Base-by-base conservation (phyloP, 2,888 invertebrate species). In the Silvanus unidentatus region DNA sequence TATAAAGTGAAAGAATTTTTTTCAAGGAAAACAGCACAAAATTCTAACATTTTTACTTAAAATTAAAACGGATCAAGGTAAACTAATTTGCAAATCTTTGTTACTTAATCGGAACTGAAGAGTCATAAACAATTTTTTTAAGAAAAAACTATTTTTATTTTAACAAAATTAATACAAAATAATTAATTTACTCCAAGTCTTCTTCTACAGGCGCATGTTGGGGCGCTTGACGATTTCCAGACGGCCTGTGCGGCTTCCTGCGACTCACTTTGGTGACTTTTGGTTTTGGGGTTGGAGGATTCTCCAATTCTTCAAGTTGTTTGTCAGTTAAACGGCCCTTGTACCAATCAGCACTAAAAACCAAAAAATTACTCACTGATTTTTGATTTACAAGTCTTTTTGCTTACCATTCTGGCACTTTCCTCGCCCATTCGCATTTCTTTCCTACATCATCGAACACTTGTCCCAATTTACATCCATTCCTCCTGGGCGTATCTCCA, bases 391-490 rank as follows among this genome's bases (percentile, higher is more conserved):
- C n/a, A 6, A 22, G 10, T 27, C 11, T 8, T 41, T 13, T 44
- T 16, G 59, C 76, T 76, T 71, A 92, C 93, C 93, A 94, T 74
- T 93, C 92, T 1, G 91, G 86, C 43, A 94, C 85, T 60, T 85
- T 86, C 59, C 89, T 81, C 0, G 91, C 84, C 87, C 90, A 89
- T 53, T 92, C 89, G 63, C 94, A 94, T 43, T 76, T 79, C 63
- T 85, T 85, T 46, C 75, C 77, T 8, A 77, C 78, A 43, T 91
- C 90, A 62, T 93, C 90, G 71, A 93, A 94, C 8, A 86, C 94
- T 69, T 90, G 90, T 2, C 93, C 93, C 16, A 88, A 77, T 69
- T 86, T 88, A 73, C 93, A 94, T 12, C 92, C 92, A 54, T 86
- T 90, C 46, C 91, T 78, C 13, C 93, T 77, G 0, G 93, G 91